Base-by-base conservation (phyloP, 2,797 vertebrate genomes). In the Rachycentron canadum region DNA sequence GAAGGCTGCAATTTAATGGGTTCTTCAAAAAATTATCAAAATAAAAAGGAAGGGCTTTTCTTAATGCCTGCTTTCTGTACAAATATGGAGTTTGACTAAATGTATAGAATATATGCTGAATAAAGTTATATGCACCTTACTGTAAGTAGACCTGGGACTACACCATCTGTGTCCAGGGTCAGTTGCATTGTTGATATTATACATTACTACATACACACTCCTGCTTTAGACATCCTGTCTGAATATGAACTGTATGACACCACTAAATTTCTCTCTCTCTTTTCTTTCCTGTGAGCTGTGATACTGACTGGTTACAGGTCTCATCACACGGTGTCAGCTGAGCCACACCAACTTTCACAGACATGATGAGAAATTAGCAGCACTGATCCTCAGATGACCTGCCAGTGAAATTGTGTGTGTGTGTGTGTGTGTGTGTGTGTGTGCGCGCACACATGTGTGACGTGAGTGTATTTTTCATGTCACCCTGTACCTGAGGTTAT, bases 401-500 rank as follows among this genome's bases (percentile, higher is more conserved):
- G 70, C 63, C 30, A 62, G 4, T 34, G 40, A 75, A n/a, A 53
- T n/a, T n/a, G n/a, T 3, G 0, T 13, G 3, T 5, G 28, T 19
- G 34, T 23, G 68, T 52, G 43, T 26, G 59, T 63, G 50, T 40
- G 45, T 75, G 57, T 60, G 73, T 56, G 17, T 30, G 25, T 60
- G 70, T 58, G 60, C 64, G 60, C n/a, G n/a, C n/a, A n/a, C n/a
- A n/a, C n/a, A n/a, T 55, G 52, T 57, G 38, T 30, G 26, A 59
- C 10, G n/a, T 43, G 40, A 69, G 69, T 45, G 55, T 74, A 36
- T 58, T 50, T 75, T 50, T 3, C 67, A 59, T 64, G 38, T 83
- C 30, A 34, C 63, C 49, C n/a, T 74, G 78, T 80, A 88, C 82
- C 77, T 86, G 69, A 82, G 59, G 76, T 81, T 60, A 66, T 17